A percentile compares a stretch with the other conserved stretches of the same genome.
These are phyloP conservation scores for Neosalanx taihuensis DNA, from an alignment of 2,797 vertebrate species.

Conservation along the genomic window DNA sequence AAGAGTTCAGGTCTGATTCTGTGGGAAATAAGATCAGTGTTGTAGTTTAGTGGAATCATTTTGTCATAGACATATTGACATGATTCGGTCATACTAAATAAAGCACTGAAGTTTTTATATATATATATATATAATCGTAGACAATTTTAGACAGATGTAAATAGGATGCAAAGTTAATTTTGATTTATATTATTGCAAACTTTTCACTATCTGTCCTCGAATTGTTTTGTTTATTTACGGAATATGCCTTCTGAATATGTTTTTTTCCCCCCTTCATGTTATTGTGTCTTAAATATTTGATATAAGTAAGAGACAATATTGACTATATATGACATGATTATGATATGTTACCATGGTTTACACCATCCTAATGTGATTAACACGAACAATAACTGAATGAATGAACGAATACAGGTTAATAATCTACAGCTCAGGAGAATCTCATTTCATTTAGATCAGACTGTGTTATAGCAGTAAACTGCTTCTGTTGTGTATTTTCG, in stretches of 20 bases:
- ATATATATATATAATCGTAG: background rate
- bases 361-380: background rate
- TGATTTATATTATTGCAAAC: background rate
- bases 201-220: background rate
- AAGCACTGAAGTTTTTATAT: slow-evolving; percentile 23
- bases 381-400: background rate
- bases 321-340: background rate
- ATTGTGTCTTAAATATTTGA: background rate
- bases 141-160: slow-evolving; percentile 31
- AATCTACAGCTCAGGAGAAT: background rate
- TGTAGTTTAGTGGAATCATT: background rate
- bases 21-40: slow-evolving; percentile 11
- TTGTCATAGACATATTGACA: background rate
- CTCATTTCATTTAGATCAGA: background rate
- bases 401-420: background rate
- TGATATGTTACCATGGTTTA: background rate
- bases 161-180: background rate
- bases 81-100: slow-evolving; percentile 18
- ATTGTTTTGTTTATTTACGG: background rate
- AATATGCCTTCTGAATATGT: background rate
- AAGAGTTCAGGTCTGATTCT: background rate
- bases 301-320: background rate
- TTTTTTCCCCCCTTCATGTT: background rate
- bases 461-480: background rate
- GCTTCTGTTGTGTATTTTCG: too few species aligned